Conservation (phyloP, 1,140 invertebrate genomes). For the Bacillus rossius region DNA sequence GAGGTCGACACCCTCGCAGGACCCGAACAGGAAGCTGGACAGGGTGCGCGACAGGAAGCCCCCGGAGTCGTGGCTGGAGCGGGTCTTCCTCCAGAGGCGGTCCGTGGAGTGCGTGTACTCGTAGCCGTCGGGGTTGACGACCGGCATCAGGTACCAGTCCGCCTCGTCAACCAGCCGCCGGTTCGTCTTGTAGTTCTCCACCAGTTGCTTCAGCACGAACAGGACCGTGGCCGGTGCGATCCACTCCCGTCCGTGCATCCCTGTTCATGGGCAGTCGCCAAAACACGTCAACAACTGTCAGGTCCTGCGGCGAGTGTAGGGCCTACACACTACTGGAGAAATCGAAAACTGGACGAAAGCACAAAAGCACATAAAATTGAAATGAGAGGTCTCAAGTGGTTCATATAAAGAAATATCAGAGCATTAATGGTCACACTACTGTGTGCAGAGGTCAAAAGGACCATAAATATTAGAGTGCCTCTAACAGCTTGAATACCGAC, state of each 20-base stretch:
- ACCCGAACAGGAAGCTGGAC: not conserved
- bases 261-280: too few species aligned
- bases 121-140: constrained; percentile 85
- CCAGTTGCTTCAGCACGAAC: constrained; percentile 74
- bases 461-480: too few species aligned
- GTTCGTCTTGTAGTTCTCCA: constrained; percentile 62
- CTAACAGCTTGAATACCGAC: too few species aligned
- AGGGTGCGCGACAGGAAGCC: not conserved
- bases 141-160: constrained; percentile 79
- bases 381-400: too few species aligned
- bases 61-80: constrained; percentile 34
- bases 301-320: not conserved
- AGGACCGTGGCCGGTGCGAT: constrained; percentile 81
- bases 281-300: not conserved
- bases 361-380: too few species aligned
- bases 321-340: too few species aligned
- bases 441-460: too few species aligned
- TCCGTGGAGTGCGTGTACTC: constrained; percentile 70
- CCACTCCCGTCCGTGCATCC: constrained; percentile 91
- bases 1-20: not conserved
- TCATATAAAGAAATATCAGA: too few species aligned
- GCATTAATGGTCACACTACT: too few species aligned
- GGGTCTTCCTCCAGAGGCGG: constrained; percentile 77
- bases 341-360: too few species aligned
- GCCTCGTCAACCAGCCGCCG: constrained; percentile 62